A percentile compares a stretch with the other conserved stretches of the same genome.
phyloP scores from a whole-genome alignment of 2,113 vertebrate species.

The Catharus bicknelli region DNA sequence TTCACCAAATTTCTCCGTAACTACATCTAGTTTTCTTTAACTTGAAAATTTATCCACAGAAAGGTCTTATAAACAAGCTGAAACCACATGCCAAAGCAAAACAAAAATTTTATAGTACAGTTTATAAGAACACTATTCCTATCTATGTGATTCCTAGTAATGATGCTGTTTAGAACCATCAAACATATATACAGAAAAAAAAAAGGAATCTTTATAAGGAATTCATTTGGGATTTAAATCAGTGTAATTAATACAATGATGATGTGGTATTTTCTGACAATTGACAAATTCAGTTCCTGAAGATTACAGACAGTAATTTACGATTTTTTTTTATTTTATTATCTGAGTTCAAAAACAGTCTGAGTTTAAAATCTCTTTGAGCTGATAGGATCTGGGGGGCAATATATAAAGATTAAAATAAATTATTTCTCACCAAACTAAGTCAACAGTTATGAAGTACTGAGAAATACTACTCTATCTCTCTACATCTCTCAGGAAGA shows the following conservation, averaged over 20 bases:
- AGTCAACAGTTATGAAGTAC: not conserved
- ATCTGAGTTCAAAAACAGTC: not conserved
- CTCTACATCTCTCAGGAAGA: not conserved
- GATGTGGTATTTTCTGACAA: not conserved
- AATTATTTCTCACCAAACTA: not conserved
- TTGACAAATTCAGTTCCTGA: not conserved
- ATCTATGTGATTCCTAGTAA: not conserved
- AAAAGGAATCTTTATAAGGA: not conserved
- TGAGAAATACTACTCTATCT: not conserved
- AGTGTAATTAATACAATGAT: not conserved
- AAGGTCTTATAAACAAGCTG: not conserved
- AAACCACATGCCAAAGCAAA: not conserved
- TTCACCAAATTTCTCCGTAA: not conserved
- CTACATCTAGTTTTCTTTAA: not conserved
- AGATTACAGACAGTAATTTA: not conserved
- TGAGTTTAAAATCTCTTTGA: not conserved
- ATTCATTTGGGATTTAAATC: not conserved
- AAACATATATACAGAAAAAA: not conserved
- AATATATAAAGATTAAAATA: not conserved
- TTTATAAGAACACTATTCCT: not conserved
- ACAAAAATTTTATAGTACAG: not conserved
- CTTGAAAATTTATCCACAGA: not conserved
- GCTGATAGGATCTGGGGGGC: not conserved
- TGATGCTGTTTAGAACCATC: not conserved
- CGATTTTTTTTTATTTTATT: too few relatives aligned